A percentile compares a stretch with the other conserved stretches of the same genome.
phyloP scores from a whole-genome alignment of 2,888 invertebrate genomes.

The Caenorhabditis plicata region DNA sequence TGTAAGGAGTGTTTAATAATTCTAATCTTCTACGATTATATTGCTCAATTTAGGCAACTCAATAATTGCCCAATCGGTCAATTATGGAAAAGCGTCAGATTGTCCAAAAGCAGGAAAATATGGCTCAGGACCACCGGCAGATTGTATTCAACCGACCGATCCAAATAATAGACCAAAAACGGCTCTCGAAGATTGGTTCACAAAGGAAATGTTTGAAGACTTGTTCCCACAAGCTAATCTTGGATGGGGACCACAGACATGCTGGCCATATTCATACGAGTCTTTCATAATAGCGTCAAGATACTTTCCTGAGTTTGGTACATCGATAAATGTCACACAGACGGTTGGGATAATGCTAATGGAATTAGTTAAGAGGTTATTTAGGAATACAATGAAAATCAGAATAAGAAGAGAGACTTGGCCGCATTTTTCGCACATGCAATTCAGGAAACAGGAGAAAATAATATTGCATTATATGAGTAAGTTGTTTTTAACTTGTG shows the following conservation, averaged over 20 bases:
- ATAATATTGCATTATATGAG: slow-evolving; percentile 53
- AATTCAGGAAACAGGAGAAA: slow-evolving; percentile 61
- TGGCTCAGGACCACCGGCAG: slow-evolving; percentile 44
- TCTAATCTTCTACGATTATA: too few species aligned
- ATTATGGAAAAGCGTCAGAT: slow-evolving; percentile 18
- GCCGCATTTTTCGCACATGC: slow-evolving; percentile 60
- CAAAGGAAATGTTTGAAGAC: slow-evolving; percentile 54
- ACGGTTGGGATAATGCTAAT: slow-evolving; percentile 17
- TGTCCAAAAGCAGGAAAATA: slow-evolving; percentile 40
- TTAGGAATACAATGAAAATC: slow-evolving; percentile 41
- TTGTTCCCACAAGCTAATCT: slow-evolving; percentile 59
- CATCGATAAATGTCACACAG: slow-evolving; percentile 39
- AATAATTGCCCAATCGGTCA: slow-evolving; percentile 10
- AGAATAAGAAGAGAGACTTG: slow-evolving; percentile 52
- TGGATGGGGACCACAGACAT: slow-evolving; percentile 55
- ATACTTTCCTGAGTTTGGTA: slow-evolving; percentile 59
- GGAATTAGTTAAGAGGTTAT: background rate
- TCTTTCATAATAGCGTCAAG: slow-evolving; percentile 56
- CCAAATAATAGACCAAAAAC: slow-evolving; percentile 49
- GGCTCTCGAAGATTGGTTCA: slow-evolving; percentile 58
- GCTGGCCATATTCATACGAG: slow-evolving; percentile 59
- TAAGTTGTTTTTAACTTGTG: too few species aligned
- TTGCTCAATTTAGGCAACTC: slow-evolving; percentile 28
- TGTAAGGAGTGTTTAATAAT: too few species aligned
- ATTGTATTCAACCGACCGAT: slow-evolving; percentile 40